Evolutionary conservation across 2,113 vertebrate genomes (phyloP).

Genomic region (Macaca fascicularis): DNA sequence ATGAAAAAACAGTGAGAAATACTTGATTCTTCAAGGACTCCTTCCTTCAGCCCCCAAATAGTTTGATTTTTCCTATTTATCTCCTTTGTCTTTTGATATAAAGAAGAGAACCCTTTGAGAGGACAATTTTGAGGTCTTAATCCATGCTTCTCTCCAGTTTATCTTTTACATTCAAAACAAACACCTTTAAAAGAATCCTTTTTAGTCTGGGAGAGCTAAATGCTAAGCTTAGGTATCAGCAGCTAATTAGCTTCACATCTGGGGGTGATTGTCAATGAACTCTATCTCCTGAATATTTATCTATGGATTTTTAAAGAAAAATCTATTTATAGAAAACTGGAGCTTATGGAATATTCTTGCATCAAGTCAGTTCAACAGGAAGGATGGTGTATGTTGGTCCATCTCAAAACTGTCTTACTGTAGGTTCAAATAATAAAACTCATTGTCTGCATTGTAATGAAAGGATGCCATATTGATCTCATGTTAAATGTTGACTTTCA

Average conservation of each 20-base stretch:
- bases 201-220: conserved; percentile 40
- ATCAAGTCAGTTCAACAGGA: not conserved
- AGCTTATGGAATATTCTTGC: not conserved
- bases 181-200: conserved; percentile 58
- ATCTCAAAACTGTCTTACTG: not conserved
- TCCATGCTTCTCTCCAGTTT: conserved; percentile 62
- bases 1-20: conserved; percentile 34
- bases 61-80: conserved; percentile 67
- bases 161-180: conserved; percentile 71
- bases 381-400: not conserved
- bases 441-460: conserved; percentile 23
- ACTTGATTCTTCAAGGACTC: conserved; percentile 30
- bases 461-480: conserved; percentile 27
- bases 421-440: conserved; percentile 5
- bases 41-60: not conserved
- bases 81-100: conserved; percentile 62
- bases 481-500: conserved; percentile 70
- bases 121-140: conserved; percentile 74
- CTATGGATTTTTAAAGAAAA: conserved; percentile 57
- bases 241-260: conserved; percentile 69
- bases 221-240: conserved; percentile 64
- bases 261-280: conserved; percentile 22
- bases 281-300: conserved; percentile 68
- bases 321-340: conserved; percentile 10
- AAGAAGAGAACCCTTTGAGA: conserved; percentile 59